Conservation (phyloP, 2,888 invertebrate species). For the Operophtera brumata region DNA sequence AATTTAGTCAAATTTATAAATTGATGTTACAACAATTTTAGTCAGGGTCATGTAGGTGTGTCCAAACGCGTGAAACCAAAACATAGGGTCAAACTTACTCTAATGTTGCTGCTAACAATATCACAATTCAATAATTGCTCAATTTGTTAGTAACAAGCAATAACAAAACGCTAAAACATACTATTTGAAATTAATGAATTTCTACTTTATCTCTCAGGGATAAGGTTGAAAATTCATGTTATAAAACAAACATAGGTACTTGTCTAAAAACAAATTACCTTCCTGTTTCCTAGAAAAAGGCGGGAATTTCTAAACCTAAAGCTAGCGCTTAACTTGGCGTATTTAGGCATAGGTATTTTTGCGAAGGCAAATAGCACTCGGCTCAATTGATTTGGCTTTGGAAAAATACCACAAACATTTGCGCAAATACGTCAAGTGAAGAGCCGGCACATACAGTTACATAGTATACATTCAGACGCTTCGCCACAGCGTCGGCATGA, state of each 20-base stretch:
- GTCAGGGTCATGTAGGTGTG: conserved; percentile 1
- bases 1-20: conserved; percentile 23
- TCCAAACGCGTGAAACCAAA: background rate
- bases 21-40: conserved; percentile 5
- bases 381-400: no score
- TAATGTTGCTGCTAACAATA: conserved; percentile 11
- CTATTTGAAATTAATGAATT: conserved; percentile 14
- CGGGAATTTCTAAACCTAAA: no score
- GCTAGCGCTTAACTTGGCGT: conserved; percentile 4
- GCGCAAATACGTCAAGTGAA: no score
- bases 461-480: conserved; percentile 37
- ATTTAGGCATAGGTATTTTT: background rate
- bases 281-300: no score
- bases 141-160: conserved; percentile 16
- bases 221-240: conserved; percentile 32
- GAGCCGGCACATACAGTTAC: no score
- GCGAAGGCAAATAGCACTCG: no score
- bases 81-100: conserved; percentile 6
- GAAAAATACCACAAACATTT: no score
- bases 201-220: conserved; percentile 32
- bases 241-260: no score
- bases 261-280: no score
- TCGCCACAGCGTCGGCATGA: conserved; percentile 52
- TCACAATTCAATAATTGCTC: conserved; percentile 36
- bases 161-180: conserved; percentile 15